Evolutionary conservation across 2,888 invertebrate species (phyloP), one percentile per base, ranked within the genome.

Genomic region (Punctoribates punctum): DNA sequence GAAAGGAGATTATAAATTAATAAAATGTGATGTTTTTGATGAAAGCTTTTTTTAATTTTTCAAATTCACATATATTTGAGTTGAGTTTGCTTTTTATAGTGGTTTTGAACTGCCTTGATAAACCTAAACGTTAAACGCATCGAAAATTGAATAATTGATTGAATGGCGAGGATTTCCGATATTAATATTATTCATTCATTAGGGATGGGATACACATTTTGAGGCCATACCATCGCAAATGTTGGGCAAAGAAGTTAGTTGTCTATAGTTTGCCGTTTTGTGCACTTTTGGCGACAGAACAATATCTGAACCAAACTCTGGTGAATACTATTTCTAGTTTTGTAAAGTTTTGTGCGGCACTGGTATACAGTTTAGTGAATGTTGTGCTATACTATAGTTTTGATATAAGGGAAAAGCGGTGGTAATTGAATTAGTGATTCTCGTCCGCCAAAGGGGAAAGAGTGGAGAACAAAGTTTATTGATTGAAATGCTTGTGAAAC

Each of bases 391-490:
- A 65, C 65, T 29, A 65, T 65, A 65, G 65, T 65, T 65, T 65
- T 65, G 65, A 38, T 65, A 34, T 38, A 38, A 65, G 65, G 65
- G 65, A 65, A 65, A 65, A 57, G 70, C 70, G 70, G 70, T 70
- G 11, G 42, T 70, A 70, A 70, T 70, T 70, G 20, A 70, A 70
- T 70, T 70, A 70, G 70, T 25, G 70, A 34, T 70, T 67, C 38
- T 70, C 70, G 42, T 70, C 70, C 42, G 38, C 42, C 70, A 70
- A 70, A 70, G 70, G 70, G 70, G 42, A 42, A 42, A 70, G 70
- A 70, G 70, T 42, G 70, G 42, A 42, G 23, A 11, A 57, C 17
- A 57, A 23, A 70, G 23, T 70, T 70, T 70, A 70, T 70, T 70
- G 70, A 70, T 70, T 70, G 70, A 42, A 70, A 70, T 46, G 23